These are phyloP conservation scores for Dioctria linearis DNA, from an alignment of 2,888 invertebrate species.

Conservation along the genomic window DNA sequence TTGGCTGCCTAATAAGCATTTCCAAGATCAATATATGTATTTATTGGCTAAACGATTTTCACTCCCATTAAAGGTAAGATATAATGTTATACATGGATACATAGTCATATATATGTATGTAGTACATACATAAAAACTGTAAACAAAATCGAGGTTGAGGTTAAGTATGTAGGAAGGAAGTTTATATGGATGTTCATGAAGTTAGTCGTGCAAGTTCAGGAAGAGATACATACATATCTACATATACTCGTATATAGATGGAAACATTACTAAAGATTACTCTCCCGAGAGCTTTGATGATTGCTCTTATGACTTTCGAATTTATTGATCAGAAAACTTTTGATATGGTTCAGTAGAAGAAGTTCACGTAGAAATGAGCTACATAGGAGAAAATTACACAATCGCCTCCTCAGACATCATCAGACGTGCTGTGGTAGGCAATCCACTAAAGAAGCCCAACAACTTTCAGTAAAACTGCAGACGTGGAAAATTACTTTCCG, in stretches of 20 bases:
- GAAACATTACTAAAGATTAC: slow-evolving; percentile 18
- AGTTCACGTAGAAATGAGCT: not conserved
- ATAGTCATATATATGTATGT: too few species aligned
- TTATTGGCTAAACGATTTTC: slow-evolving; percentile 23
- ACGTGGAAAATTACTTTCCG: slow-evolving; percentile 23
- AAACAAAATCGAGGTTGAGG: not conserved
- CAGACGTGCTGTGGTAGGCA: not conserved
- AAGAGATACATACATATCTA: not conserved
- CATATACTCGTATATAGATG: not conserved
- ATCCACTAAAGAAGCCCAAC: not conserved
- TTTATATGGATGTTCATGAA: not conserved
- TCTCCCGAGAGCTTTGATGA: slow-evolving; percentile 30
- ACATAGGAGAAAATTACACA: not conserved
- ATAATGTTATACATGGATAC: too few species aligned
- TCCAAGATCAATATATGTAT: not conserved
- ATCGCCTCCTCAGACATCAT: not conserved
- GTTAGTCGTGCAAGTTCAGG: not conserved
- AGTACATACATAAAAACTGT: too few species aligned
- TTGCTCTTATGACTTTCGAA: slow-evolving; percentile 31
- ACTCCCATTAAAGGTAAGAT: not conserved
- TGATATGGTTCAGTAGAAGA: not conserved
- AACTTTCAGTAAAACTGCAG: not conserved
- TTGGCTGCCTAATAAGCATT: too few species aligned
- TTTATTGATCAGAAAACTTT: slow-evolving; percentile 38
- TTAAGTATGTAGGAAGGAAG: not conserved